Evolutionary conservation across 1,140 invertebrate species (phyloP), one percentile per base, ranked within the genome.

Genomic region (Cotesia vestalis): DNA sequence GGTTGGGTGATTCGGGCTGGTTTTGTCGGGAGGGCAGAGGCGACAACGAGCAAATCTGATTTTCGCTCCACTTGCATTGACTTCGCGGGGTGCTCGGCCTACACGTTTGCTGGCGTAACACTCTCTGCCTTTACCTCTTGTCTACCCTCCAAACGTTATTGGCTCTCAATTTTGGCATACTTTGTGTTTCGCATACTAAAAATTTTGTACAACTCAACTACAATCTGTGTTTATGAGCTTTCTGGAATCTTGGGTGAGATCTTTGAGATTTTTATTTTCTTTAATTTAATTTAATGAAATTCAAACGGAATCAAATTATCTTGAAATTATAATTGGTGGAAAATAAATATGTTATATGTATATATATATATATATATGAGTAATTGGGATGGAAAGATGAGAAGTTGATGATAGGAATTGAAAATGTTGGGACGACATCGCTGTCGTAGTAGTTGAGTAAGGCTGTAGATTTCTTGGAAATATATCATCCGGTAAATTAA

Each of bases 31-130:
- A 59, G 57, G 20, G 78, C 80, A 78, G 80, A 84, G 83, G 84
- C 82, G 83, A 85, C 82, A 85, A 86, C 83, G 83, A 83, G 82
- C 76, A 86, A 86, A 86, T 86, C 84, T 85, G 84, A 85, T 85
- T 86, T 85, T 86, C 83, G 80, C 82, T 86, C 78, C 81, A 84
- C 83, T 71, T 69, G 68, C 63, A 57, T 8, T 38, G 64, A 51
- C 68, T 73, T 72, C 63, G 63, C 40, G 38, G n/a, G 17, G 46
- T 11, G 38, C 60, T 66, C 51, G 63, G 38, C 63, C 38, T 62
- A 14, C 63, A 12, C 36, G 38, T 64, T 64, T 64, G 62, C 62
- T 35, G 17, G 55, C 12, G 20, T 12, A 35, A 34, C 27, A 34
- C 27, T 8, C 40, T 46, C 40, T 11, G 40, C 5, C 40, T 46